Evolutionary conservation across 2,888 invertebrate species (phyloP).

Genomic region (Coenonympha arcania): DNA sequence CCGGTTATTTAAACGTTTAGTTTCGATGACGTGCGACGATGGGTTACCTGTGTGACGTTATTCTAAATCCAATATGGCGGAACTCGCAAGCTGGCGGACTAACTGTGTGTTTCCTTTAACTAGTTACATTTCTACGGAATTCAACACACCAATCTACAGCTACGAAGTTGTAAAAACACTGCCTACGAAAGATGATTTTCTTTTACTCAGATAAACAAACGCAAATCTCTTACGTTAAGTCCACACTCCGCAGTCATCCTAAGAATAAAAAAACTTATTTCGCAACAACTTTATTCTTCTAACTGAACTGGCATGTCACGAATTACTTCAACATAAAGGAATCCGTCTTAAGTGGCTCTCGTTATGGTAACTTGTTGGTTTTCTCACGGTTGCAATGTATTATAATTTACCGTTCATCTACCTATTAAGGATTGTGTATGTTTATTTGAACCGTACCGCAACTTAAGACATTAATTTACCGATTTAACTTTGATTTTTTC

Average conservation of each 20-base stretch:
- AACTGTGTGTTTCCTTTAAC: no score
- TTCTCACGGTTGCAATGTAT: conserved; percentile 24
- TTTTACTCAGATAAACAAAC: background rate
- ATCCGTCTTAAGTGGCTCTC: conserved; percentile 18
- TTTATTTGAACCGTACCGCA: background rate
- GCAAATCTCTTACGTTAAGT: background rate
- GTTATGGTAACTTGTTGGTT: conserved; percentile 16
- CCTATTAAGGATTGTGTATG: conserved; percentile 10
- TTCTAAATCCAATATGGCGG: no score
- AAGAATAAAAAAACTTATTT: background rate
- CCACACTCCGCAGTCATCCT: background rate
- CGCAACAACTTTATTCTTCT: conserved; percentile 1
- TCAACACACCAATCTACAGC: no score
- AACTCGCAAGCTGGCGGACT: no score
- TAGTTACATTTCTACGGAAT: no score
- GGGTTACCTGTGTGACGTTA: no score
- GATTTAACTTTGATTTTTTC: background rate
- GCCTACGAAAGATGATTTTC: no score
- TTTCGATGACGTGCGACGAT: no score
- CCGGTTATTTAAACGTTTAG: no score
- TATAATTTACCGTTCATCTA: conserved; percentile 21
- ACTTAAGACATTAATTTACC: background rate
- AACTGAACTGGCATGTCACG: conserved; percentile 9
- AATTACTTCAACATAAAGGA: conserved; percentile 22
- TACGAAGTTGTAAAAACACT: no score